Evolutionary conservation across 2,797 vertebrate genomes (phyloP), one percentile per base, ranked within the genome.

Genomic region (Gobionotothen gibberifrons): DNA sequence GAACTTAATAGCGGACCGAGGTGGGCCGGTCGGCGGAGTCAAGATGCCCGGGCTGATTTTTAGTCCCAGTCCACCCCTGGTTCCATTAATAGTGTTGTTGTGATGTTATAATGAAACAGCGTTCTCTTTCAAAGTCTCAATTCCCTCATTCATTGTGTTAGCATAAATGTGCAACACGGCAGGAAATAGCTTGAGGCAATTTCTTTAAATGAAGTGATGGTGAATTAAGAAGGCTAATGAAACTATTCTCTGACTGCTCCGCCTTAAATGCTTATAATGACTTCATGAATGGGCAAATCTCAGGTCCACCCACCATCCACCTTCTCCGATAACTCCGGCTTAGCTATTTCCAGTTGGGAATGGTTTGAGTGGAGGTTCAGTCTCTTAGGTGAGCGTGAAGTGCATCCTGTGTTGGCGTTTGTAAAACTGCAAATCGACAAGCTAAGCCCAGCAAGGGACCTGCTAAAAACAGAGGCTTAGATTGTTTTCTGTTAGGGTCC

Each of bases 71-170:
- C n/a, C n/a, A n/a, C n/a, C n/a, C n/a, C n/a, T n/a, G n/a, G 57
- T 69, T 52, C 52, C 69, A 79, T 79, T 84, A 79, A 84, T 69
- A 61, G 19, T 22, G 72, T 60, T 87, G 63, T 79, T 83, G 60
- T 87, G 61, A 39, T 79, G 39, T 80, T 70, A 21, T 74, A 84
- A 82, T 81, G 76, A 83, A 77, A 73, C 44, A 8, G 19, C 39
- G 19, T 72, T 63, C 78, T 85, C 74, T 74, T 75, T 53, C 71
- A 69, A 72, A 67, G 76, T 76, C 77, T 78, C 76, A 81, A 56
- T 82, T 85, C 74, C 83, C 81, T 79, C 67, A 57, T 29, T 81
- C 69, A 68, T 79, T 83, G 75, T 80, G 66, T 52, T 17, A 68
- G 68, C 64, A 48, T 69, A 40, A 67, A 55, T 74, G 13, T 68